Evolutionary conservation across 2,113 vertebrate species (phyloP), one percentile per base, ranked within the genome.

Genomic region (Cynoglossus semilaevis): DNA sequence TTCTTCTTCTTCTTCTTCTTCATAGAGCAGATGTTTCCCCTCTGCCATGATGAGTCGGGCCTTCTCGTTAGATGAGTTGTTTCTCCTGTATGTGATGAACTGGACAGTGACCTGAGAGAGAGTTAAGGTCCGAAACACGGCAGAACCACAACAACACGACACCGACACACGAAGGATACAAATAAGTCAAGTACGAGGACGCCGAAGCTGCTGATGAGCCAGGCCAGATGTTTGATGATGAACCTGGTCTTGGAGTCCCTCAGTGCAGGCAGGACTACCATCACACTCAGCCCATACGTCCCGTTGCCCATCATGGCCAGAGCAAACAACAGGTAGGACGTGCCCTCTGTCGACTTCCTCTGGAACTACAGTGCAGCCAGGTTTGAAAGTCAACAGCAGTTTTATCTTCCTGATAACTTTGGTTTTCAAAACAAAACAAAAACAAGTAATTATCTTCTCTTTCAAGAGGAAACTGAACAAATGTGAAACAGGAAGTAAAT

Each of bases 171-270:
- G n/a, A 90, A 92, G 82, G 80, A 90, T 87, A 91, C 84, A 63
- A 92, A 86, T 74, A 81, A 44, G 12, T 91, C 86, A 0, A 90
- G 82, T 49, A 93, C 50, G 17, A 89, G 70, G 58, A 91, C 83
- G 46, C 87, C 89, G 51, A 91, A 83, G 71, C 87, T 92, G 55
- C 87, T 88, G 29, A 70, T 73, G 16, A 91, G 76, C 88, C 91
- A 92, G 8, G 88, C 86, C 63, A 92, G 76, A 64, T 88, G 88
- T 64, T 87, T 85, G 44, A 86, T 15, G 49, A 90, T 84, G 77
- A 86, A 90, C 12, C 61, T 50, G 13, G 49, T 71, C 51, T 9
- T 66, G 44, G 72, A 80, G 17, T 72, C 67, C 44, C 56, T n/a
- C 2, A 84, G n/a, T 7, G 81, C 58, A 17, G 84, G 89, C 29